phyloP scores from a whole-genome alignment of 2,113 vertebrate species.

The Otocyon megalotis region DNA sequence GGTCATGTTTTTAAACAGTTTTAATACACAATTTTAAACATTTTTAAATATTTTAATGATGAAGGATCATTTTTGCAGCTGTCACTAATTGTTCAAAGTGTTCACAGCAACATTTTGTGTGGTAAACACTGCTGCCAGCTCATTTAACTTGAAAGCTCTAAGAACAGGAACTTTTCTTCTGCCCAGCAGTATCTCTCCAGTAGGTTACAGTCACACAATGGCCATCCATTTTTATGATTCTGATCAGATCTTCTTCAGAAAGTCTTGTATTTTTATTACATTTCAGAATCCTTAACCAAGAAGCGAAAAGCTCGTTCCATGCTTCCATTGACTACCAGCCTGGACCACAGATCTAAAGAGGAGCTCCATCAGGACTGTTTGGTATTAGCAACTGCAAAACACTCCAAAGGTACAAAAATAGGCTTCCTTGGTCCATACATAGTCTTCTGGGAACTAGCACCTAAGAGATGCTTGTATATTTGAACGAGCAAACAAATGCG shows the following conservation, averaged over 20 bases:
- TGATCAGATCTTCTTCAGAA: background rate
- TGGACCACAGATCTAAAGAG: constrained; percentile 96
- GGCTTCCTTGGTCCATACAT: background rate
- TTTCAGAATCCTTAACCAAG: constrained; percentile 88
- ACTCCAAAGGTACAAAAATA: constrained; percentile 84
- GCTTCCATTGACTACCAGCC: constrained; percentile 93
- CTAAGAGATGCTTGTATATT: background rate
- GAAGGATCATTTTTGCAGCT: background rate
- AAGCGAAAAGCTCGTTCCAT: constrained; percentile 95
- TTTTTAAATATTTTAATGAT: background rate
- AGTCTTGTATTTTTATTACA: constrained; percentile 57
- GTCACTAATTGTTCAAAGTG: background rate
- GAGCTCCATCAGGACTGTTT: constrained; percentile 95
- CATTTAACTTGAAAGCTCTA: background rate
- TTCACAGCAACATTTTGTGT: background rate
- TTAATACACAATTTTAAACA: background rate
- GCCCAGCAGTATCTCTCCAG: background rate
- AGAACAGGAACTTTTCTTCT: background rate
- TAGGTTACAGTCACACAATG: background rate
- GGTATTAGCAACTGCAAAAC: constrained; percentile 88
- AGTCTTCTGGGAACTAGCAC: background rate
- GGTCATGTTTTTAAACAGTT: background rate
- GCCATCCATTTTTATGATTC: background rate
- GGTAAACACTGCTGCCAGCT: background rate
- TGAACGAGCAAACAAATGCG: background rate